These are phyloP conservation scores for Lithodes maja DNA, from an alignment of 2,888 invertebrate species.

Conservation along the genomic window DNA sequence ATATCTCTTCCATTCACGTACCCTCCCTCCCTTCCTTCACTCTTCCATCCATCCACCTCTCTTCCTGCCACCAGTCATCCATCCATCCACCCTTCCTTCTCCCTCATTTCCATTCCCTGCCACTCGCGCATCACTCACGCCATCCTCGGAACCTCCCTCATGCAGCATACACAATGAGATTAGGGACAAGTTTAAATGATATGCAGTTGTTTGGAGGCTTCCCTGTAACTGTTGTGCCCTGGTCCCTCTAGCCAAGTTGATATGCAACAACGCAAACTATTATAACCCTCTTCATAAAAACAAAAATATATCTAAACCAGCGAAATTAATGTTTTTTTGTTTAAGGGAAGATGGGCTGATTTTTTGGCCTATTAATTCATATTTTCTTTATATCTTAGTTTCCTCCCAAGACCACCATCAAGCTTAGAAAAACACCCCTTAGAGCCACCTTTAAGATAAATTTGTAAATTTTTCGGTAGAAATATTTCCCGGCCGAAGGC, in stretches of 20 bases:
- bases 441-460: no score
- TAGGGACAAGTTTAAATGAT: background rate
- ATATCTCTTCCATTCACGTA: background rate
- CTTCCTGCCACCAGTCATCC: background rate
- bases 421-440: no score
- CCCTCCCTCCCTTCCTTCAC: constrained; percentile 9
- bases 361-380: no score
- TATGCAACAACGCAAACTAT: background rate
- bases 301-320: no score
- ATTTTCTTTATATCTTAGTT: no score
- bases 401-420: no score
- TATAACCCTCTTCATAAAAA: no score
- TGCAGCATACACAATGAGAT: background rate
- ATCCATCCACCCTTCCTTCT: background rate
- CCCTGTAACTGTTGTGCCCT: background rate
- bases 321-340: no score
- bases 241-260: background rate
- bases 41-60: background rate
- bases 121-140: background rate
- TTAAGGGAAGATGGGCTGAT: no score
- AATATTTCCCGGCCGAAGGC: no score
- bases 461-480: no score
- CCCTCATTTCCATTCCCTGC: background rate
- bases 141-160: background rate
- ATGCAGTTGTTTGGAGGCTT: background rate